Conservation (phyloP, 2,113 vertebrate species). For the Scomber colias region DNA sequence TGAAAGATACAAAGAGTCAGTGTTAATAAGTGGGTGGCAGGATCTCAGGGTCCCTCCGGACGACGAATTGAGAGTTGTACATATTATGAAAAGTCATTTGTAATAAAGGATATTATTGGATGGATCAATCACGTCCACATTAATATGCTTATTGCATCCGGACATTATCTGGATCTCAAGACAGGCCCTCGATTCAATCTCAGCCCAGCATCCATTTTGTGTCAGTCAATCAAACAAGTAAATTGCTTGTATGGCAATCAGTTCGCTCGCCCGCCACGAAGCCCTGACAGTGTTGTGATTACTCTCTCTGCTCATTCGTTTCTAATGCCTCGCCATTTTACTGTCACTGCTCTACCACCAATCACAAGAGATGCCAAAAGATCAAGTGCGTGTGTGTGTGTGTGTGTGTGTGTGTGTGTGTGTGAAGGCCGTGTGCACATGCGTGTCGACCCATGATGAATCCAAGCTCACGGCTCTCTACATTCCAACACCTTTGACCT, state of each 20-base stretch:
- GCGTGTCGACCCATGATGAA: slow-evolving; percentile 21
- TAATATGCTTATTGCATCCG: slow-evolving; percentile 41
- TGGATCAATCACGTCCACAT: slow-evolving; percentile 45
- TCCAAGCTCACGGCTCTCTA: slow-evolving; percentile 4
- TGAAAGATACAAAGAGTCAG: slow-evolving; percentile 17
- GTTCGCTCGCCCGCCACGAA: slow-evolving; percentile 16
- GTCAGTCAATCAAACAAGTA: slow-evolving; percentile 63
- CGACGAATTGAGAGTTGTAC: slow-evolving; percentile 33
- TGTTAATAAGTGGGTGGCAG: slow-evolving; percentile 40
- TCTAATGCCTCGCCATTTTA: slow-evolving; percentile 30
- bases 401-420: too few species aligned
- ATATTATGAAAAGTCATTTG: slow-evolving; percentile 52
- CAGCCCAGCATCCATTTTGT: slow-evolving; percentile 43
- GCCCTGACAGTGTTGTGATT: slow-evolving; percentile 50
- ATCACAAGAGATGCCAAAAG: slow-evolving; percentile 36
- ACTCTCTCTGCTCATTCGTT: slow-evolving; percentile 44
- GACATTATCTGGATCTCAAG: slow-evolving; percentile 36
- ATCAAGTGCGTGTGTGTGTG: slow-evolving; percentile 8
- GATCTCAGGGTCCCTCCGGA: slow-evolving; percentile 20
- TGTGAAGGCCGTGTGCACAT: background rate
- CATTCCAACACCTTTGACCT: slow-evolving; percentile 67
- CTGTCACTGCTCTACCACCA: slow-evolving; percentile 22
- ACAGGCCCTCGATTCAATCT: slow-evolving; percentile 49
- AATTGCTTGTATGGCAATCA: slow-evolving; percentile 63
- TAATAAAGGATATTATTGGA: slow-evolving; percentile 44